phyloP scores from a whole-genome alignment of 2,797 vertebrate species.

The Babyrousa celebensis region DNA sequence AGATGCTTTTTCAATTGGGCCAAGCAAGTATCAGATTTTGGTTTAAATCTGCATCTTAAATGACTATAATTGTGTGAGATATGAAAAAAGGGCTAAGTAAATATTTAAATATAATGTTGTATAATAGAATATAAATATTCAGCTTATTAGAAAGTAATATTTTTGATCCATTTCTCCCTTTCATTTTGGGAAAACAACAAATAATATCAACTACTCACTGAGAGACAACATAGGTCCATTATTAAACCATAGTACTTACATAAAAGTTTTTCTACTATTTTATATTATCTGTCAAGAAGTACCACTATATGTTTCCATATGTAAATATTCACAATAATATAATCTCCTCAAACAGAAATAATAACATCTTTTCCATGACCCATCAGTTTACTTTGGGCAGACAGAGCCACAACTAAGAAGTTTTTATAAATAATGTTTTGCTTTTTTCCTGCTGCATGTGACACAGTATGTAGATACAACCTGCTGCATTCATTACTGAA shows the following conservation, averaged over 20 bases:
- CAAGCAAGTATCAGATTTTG: not conserved
- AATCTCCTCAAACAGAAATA: slow-evolving; percentile 11
- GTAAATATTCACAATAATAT: slow-evolving; percentile 39
- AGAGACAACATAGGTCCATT: not conserved
- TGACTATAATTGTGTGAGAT: not conserved
- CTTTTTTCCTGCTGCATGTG: not conserved
- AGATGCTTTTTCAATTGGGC: slow-evolving; percentile 2
- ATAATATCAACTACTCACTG: not conserved
- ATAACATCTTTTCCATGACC: not conserved
- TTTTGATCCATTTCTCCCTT: not conserved
- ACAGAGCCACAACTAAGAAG: not conserved
- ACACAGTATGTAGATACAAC: not conserved
- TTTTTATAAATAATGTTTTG: not conserved
- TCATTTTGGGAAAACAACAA: slow-evolving; percentile 56
- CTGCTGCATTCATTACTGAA: not conserved
- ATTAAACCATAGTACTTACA: not conserved
- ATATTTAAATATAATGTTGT: not conserved
- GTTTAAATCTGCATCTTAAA: not conserved
- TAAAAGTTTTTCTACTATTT: slow-evolving; percentile 9
- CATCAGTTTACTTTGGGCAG: not conserved
- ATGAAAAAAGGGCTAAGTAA: not conserved
- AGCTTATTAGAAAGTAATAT: slow-evolving; percentile 36
- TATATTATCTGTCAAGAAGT: slow-evolving; percentile 45
- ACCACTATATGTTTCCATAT: not conserved
- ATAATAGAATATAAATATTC: not conserved